Evolutionary conservation across 2,113 vertebrate species (phyloP).

Genomic region (Strix aluco): DNA sequence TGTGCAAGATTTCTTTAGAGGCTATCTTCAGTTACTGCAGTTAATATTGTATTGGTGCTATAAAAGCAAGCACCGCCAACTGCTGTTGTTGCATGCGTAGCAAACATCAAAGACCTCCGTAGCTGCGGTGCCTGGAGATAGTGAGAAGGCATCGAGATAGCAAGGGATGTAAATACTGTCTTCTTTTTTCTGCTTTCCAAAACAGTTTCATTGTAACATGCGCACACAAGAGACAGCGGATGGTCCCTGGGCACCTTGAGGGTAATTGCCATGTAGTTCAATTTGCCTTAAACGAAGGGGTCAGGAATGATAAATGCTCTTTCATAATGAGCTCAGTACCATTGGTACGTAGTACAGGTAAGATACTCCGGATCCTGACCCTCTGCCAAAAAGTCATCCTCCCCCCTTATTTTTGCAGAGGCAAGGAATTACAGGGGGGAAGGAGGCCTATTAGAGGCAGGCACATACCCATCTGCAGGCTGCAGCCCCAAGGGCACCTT

Average conservation of each 20-base stretch:
- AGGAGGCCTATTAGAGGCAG: constrained; percentile 27
- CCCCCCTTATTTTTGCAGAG: not conserved
- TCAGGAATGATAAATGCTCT: not conserved
- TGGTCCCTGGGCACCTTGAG: not conserved
- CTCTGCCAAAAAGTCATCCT: not conserved
- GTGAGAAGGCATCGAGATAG: not conserved
- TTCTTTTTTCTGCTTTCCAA: not conserved
- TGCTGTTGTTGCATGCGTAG: not conserved
- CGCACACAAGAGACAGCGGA: not conserved
- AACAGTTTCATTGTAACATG: not conserved
- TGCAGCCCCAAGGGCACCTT: constrained; percentile 7
- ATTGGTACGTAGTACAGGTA: fast-evolving
- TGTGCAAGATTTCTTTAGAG: not conserved
- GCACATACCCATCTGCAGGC: not conserved
- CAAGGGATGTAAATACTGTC: not conserved
- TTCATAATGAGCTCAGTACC: not conserved
- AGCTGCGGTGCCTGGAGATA: not conserved
- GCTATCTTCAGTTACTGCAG: constrained; percentile 14
- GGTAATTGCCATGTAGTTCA: constrained; percentile 41
- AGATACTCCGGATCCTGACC: not conserved
- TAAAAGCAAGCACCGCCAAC: not conserved
- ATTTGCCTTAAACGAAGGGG: not conserved
- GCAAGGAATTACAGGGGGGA: not conserved
- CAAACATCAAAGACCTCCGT: not conserved
- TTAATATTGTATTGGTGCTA: not conserved